Evolutionary conservation across 1,140 invertebrate genomes (phyloP).

Genomic region (Musca domestica): DNA sequence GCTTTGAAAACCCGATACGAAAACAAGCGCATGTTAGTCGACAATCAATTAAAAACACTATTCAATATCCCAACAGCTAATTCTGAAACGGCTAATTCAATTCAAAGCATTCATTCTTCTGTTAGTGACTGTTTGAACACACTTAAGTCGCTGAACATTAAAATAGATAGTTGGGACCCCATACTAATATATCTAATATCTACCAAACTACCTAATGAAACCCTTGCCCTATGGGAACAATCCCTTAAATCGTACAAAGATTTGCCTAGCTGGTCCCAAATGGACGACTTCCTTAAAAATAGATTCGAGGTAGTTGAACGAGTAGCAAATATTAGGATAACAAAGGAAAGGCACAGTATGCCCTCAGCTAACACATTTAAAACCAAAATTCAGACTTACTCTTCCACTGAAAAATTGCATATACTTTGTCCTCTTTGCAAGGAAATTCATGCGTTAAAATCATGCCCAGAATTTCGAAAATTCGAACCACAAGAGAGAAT

Average conservation of each 20-base stretch:
- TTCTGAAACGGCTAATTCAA: not conserved
- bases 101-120: not conserved
- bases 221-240: not conserved
- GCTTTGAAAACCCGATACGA: not conserved
- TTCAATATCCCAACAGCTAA: not conserved
- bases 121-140: not conserved
- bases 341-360: not conserved
- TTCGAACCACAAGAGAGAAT: not conserved
- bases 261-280: not conserved
- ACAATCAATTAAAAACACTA: not conserved
- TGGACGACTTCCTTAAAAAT: slow-evolving; percentile 3
- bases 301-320: slow-evolving; percentile 1
- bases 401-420: not conserved
- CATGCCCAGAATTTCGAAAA: not conserved
- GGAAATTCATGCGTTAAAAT: not conserved
- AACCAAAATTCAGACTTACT: not conserved
- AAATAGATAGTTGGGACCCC: not conserved
- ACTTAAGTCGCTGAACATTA: not conserved
- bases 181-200: slow-evolving; percentile 3
- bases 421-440: not conserved
- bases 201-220: not conserved
- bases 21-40: not conserved
- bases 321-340: not conserved
- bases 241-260: not conserved
- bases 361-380: not conserved